phyloP scores from a whole-genome alignment of 2,888 invertebrate species.

The Apamea monoglypha region DNA sequence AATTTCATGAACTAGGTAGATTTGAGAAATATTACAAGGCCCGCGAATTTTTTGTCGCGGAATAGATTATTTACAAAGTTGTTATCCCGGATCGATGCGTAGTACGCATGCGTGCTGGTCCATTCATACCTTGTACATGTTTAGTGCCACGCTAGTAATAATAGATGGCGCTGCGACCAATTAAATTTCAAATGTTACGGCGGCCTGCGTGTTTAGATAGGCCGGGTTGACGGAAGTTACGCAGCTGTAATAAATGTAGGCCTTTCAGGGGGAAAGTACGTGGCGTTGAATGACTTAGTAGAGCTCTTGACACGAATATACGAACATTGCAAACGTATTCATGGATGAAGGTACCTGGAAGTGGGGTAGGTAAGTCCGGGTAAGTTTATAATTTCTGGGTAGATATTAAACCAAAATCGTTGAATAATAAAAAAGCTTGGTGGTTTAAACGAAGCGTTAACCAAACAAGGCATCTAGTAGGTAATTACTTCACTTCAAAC shows the following conservation, averaged over 20 bases:
- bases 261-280: conserved; percentile 55
- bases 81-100: conserved; percentile 83
- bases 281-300: conserved; percentile 46
- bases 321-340: conserved; percentile 37
- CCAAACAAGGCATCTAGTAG: background rate
- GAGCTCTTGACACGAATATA: conserved; percentile 56
- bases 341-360: conserved; percentile 12
- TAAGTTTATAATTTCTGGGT: conserved; percentile 9
- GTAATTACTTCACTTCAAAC: conserved; percentile 15
- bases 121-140: conserved; percentile 79
- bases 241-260: conserved; percentile 62
- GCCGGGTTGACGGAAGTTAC: conserved; percentile 59
- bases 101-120: conserved; percentile 85
- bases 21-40: conserved; percentile 68
- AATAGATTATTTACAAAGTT: conserved; percentile 85
- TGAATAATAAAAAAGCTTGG: background rate
- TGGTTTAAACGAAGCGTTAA: background rate
- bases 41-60: conserved; percentile 74
- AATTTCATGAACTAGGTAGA: conserved; percentile 33
- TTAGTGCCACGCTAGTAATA: conserved; percentile 69
- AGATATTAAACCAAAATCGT: background rate
- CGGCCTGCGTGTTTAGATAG: conserved; percentile 64
- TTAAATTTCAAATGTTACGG: conserved; percentile 69
- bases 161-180: conserved; percentile 80
- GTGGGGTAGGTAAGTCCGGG: background rate